phyloP scores from a whole-genome alignment of 1,140 invertebrate genomes.

The Nebria ingens region DNA sequence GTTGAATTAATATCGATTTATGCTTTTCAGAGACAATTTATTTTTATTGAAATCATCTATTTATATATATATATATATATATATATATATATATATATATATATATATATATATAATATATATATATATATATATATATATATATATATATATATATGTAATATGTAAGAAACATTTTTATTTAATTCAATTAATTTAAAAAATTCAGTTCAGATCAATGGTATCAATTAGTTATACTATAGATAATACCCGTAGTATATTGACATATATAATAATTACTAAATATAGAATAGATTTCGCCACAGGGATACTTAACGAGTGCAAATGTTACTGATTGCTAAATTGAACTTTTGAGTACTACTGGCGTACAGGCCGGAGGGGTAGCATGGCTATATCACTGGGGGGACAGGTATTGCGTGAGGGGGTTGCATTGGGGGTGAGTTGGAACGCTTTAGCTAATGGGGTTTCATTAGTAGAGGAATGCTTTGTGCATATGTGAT shows the following conservation, averaged over 20 bases:
- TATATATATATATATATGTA: neutral
- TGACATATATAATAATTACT: too few relatives aligned
- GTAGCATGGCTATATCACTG: neutral
- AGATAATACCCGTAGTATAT: too few relatives aligned
- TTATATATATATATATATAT: neutral
- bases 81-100: neutral
- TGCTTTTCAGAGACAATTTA: too few relatives aligned
- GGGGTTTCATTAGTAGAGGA: slow-evolving; percentile 1
- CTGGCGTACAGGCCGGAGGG: neutral
- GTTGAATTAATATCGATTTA: too few relatives aligned
- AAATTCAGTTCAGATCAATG: too few relatives aligned
- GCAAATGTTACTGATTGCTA: neutral
- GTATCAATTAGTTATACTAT: too few relatives aligned
- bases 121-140: slow-evolving; percentile 1
- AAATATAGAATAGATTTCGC: too few relatives aligned
- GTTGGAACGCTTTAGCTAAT: slow-evolving; percentile 4
- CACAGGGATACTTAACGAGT: too few relatives aligned
- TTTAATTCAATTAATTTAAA: too few relatives aligned
- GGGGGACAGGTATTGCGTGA: neutral
- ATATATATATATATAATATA: slow-evolving; percentile 1
- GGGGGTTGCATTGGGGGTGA: neutral
- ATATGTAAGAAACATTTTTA: neutral
- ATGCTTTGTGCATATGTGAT: neutral
- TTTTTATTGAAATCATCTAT: neutral
- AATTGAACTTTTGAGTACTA: neutral